A percentile compares a stretch with the other conserved stretches of the same genome.
These are phyloP conservation scores for Esox masquinongy DNA, from an alignment of 2,797 vertebrate genomes.

Conservation along the genomic window DNA sequence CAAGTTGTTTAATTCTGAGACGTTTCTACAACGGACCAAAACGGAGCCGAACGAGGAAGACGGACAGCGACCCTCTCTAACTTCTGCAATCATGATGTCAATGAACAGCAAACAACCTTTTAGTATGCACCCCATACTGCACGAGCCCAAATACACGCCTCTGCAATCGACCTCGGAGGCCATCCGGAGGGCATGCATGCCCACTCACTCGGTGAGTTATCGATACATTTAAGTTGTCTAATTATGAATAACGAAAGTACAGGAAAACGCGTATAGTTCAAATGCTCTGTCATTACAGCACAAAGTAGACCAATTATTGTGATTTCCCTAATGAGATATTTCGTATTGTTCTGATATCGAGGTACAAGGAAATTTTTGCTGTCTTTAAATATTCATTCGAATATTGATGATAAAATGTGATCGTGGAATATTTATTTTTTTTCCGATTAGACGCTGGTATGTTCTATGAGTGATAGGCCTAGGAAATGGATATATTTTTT, in stretches of 20 bases:
- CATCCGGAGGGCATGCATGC: constrained; percentile 87
- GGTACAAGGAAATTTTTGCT: constrained; percentile 67
- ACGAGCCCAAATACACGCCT: constrained; percentile 89
- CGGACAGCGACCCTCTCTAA: constrained; percentile 58
- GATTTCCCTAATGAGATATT: neutral
- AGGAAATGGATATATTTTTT: neutral
- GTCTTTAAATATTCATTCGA: constrained; percentile 72
- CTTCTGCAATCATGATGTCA: constrained; percentile 87
- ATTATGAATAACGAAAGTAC: neutral
- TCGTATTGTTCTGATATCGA: constrained; percentile 39
- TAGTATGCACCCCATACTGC: constrained; percentile 91
- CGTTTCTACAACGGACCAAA: constrained; percentile 44
- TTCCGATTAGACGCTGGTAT: too few species aligned
- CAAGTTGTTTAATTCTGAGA: constrained; percentile 21
- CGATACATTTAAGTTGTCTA: neutral
- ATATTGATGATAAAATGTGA: constrained; percentile 27
- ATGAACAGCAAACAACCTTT: constrained; percentile 96
- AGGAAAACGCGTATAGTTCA: neutral
- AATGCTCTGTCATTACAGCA: neutral
- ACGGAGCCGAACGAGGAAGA: constrained; percentile 63
- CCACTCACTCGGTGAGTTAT: constrained; percentile 83
- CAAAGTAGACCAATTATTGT: neutral
- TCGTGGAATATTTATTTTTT: constrained; percentile 14
- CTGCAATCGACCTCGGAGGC: constrained; percentile 90
- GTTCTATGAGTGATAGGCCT: too few species aligned